Evolutionary conservation across 1,140 invertebrate genomes (phyloP).

Genomic region (Charaxes varanes): DNA sequence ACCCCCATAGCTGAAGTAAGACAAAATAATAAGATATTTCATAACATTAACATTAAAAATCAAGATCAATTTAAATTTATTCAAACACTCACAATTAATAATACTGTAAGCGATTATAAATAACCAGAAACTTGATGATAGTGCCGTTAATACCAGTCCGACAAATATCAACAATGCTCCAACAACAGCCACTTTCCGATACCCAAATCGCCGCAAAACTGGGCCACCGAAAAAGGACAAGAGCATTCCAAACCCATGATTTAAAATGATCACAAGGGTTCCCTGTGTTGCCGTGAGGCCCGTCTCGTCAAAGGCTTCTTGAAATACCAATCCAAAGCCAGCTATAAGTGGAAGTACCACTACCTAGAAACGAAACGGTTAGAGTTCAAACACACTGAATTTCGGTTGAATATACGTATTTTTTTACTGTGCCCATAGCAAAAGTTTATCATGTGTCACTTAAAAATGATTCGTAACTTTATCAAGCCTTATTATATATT

Average conservation of each 20-base stretch:
- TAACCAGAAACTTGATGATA: conserved; percentile 66
- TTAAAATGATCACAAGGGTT: conserved; percentile 76
- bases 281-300: conserved; percentile 73
- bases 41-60: conserved; percentile 1
- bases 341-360: conserved; percentile 75
- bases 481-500: too few relatives aligned
- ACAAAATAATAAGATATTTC: too few relatives aligned
- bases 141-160: conserved; percentile 72
- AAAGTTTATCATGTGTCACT: too few relatives aligned
- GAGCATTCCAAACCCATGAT: conserved; percentile 77
- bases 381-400: background rate
- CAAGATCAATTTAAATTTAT: background rate
- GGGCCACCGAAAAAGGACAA: conserved; percentile 77
- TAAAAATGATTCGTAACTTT: too few relatives aligned
- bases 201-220: conserved; percentile 73
- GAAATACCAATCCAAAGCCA: conserved; percentile 75
- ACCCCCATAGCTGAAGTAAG: conserved; percentile 60
- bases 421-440: too few relatives aligned
- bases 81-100: conserved; percentile 76
- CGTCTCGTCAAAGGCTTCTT: conserved; percentile 70
- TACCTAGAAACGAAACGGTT: conserved; percentile 57
- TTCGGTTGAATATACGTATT: too few relatives aligned
- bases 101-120: conserved; percentile 78
- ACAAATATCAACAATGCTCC: conserved; percentile 65
- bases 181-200: conserved; percentile 73